Conservation (phyloP, 2,888 invertebrate species). For the Ennomos erosarius region DNA sequence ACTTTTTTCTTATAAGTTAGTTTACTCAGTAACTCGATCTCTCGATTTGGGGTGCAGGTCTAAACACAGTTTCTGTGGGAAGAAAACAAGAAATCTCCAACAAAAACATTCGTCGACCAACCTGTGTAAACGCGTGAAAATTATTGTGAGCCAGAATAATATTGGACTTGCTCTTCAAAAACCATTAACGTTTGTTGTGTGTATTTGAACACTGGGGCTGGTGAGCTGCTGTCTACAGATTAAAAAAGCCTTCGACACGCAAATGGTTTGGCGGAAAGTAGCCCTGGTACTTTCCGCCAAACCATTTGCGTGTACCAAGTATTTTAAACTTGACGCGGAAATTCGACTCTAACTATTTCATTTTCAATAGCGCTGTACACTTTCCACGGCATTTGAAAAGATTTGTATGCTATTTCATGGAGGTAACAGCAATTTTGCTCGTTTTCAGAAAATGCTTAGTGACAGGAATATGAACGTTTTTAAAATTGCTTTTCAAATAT, state of each 20-base stretch:
- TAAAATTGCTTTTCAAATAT: slow-evolving; percentile 37
- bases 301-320: too few species aligned
- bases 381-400: slow-evolving; percentile 14
- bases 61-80: slow-evolving; percentile 56
- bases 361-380: slow-evolving; percentile 22
- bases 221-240: slow-evolving; percentile 54
- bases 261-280: slow-evolving; percentile 35
- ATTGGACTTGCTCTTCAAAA: slow-evolving; percentile 77
- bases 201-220: slow-evolving; percentile 60
- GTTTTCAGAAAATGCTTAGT: slow-evolving; percentile 24
- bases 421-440: slow-evolving; percentile 12
- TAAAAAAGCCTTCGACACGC: slow-evolving; percentile 46
- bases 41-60: slow-evolving; percentile 49
- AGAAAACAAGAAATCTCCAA: slow-evolving; percentile 62
- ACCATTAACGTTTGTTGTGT: slow-evolving; percentile 78
- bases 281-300: too few species aligned
- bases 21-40: slow-evolving; percentile 50
- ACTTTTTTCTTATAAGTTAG: slow-evolving; percentile 24
- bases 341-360: slow-evolving; percentile 3
- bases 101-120: slow-evolving; percentile 65
- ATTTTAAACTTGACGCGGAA: not conserved
- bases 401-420: slow-evolving; percentile 14
- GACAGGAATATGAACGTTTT: slow-evolving; percentile 17
- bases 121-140: slow-evolving; percentile 76
- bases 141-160: slow-evolving; percentile 79